A percentile compares a stretch with the other conserved stretches of the same genome.
Conservation (phyloP, 2,113 vertebrate genomes). For the Eonycteris spelaea region DNA sequence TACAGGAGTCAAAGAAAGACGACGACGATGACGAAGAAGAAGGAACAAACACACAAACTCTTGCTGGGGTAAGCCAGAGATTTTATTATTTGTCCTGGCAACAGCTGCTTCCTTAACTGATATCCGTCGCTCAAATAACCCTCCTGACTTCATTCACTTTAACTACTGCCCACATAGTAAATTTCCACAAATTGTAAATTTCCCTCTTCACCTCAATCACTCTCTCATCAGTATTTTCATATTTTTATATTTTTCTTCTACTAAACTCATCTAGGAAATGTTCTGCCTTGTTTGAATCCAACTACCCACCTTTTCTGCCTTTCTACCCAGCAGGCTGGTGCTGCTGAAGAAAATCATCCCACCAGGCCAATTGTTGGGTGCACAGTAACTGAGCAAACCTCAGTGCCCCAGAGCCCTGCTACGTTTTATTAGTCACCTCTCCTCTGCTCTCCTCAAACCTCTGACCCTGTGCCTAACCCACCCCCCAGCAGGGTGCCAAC, state of each 20-base stretch:
- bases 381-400: background rate
- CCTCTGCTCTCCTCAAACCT: background rate
- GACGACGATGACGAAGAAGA: too few relatives aligned
- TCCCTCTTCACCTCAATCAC: background rate
- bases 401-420: background rate
- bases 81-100: background rate
- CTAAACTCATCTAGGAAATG: background rate
- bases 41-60: background rate
- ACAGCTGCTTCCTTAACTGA: background rate
- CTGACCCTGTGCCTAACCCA: background rate
- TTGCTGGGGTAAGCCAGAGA: background rate
- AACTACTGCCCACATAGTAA: background rate
- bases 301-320: background rate
- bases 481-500: background rate
- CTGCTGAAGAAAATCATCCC: background rate
- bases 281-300: background rate
- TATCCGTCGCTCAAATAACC: background rate
- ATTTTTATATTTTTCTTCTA: background rate
- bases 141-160: background rate
- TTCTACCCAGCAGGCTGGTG: background rate
- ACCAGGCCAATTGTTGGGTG: rapidly evolving
- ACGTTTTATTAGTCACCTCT: background rate
- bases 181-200: background rate
- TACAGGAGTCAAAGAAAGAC: background rate
- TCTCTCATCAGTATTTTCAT: background rate